These are phyloP conservation scores for Matsumyia berberina DNA, from an alignment of 2,888 invertebrate species.

Conservation along the genomic window DNA sequence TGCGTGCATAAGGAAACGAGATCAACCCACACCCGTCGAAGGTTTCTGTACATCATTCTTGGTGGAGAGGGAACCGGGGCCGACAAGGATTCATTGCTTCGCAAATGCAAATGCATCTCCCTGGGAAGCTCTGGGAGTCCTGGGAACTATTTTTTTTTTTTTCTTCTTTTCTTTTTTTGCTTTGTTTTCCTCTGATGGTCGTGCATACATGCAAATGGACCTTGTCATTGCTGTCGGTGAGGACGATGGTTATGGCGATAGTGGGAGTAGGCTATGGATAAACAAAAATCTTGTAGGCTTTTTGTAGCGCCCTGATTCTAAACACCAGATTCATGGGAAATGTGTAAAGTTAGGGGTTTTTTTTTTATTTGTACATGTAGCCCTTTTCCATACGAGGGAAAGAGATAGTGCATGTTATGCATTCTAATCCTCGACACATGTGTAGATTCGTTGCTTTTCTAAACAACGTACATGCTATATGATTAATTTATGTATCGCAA, in stretches of 20 bases:
- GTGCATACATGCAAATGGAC: slow-evolving; percentile 70
- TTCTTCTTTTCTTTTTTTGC: slow-evolving; percentile 13
- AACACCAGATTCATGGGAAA: slow-evolving; percentile 62
- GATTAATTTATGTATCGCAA: slow-evolving; percentile 55
- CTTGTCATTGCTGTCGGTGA: slow-evolving; percentile 68
- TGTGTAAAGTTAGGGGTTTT: slow-evolving; percentile 49
- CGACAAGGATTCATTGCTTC: slow-evolving; percentile 69
- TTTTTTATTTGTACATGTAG: slow-evolving; percentile 9
- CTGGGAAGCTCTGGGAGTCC: slow-evolving; percentile 68
- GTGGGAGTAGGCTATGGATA: slow-evolving; percentile 64
- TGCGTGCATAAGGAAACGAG: slow-evolving; percentile 60
- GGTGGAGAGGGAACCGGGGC: slow-evolving; percentile 62
- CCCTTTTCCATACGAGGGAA: slow-evolving; percentile 44
- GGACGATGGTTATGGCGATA: slow-evolving; percentile 45
- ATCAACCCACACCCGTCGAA: slow-evolving; percentile 69
- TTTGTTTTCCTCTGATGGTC: slow-evolving; percentile 44
- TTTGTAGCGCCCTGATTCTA: slow-evolving; percentile 70
- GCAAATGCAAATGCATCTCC: slow-evolving; percentile 64
- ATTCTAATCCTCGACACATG: slow-evolving; percentile 61
- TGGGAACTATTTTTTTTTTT: slow-evolving; percentile 57
- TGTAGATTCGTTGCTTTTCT: slow-evolving; percentile 46
- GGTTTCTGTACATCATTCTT: slow-evolving; percentile 43
- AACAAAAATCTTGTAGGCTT: slow-evolving; percentile 75
- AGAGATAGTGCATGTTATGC: slow-evolving; percentile 64
- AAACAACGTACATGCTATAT: slow-evolving; percentile 50